Percentiles rank a stretch among this genome's conserved stretches.
Conservation (phyloP, 2,888 invertebrate genomes). For the Pemphredon lugubris region DNA sequence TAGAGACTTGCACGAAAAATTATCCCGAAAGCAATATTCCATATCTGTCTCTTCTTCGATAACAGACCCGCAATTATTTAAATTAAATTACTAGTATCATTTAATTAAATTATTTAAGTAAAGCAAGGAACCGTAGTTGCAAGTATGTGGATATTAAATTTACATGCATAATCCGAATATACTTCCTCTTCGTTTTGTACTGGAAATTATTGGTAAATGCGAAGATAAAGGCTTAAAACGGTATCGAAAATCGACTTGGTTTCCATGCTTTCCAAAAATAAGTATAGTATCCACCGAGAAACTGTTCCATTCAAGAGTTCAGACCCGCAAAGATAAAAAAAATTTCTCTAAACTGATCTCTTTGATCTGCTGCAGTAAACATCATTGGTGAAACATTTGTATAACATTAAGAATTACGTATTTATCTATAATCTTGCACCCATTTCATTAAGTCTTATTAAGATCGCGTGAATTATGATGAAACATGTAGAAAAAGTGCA, state of each 20-base stretch:
- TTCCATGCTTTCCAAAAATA: too few species aligned
- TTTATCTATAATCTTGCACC: conserved; percentile 14
- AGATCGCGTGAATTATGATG: conserved; percentile 16
- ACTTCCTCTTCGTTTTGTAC: conserved; percentile 37
- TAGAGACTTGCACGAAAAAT: conserved; percentile 38
- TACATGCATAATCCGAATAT: too few species aligned
- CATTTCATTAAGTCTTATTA: conserved; percentile 22
- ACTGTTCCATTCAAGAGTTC: conserved; percentile 7
- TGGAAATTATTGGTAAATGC: conserved; percentile 28
- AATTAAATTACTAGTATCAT: conserved; percentile 19
- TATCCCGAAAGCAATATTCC: background rate
- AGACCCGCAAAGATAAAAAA: conserved; percentile 25
- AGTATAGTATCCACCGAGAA: too few species aligned
- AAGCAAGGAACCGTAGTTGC: conserved; percentile 30
- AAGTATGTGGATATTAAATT: conserved; percentile 19
- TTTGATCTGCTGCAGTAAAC: conserved; percentile 20
- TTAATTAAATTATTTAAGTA: conserved; percentile 21
- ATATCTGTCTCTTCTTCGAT: conserved; percentile 5
- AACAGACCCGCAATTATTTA: conserved; percentile 7
- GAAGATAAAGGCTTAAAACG: conserved; percentile 25
- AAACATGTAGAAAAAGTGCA: conserved; percentile 25
- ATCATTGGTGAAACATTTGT: conserved; percentile 19
- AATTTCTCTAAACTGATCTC: conserved; percentile 17
- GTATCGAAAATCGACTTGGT: conserved; percentile 20
- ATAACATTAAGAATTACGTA: conserved; percentile 13